A percentile compares a stretch with the other conserved stretches of the same genome.
phyloP scores from a whole-genome alignment of 2,797 vertebrate species.

The Euphonia xanthogaster region DNA sequence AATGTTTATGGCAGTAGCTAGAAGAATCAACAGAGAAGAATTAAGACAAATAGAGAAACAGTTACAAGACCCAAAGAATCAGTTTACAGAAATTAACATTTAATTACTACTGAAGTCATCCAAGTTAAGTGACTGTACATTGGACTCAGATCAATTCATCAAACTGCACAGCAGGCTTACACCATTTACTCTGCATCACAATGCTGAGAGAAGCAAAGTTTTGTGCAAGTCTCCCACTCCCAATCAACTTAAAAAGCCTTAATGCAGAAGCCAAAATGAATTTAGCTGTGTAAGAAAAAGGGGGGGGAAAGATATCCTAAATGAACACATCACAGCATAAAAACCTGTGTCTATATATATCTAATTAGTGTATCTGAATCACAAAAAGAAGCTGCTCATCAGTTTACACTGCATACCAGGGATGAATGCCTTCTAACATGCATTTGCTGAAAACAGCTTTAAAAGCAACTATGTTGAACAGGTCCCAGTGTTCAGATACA shows the following conservation, averaged over 20 bases:
- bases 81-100: neutral
- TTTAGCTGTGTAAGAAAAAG: neutral
- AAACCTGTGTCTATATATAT: neutral
- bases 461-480: neutral
- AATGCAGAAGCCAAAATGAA: neutral
- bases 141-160: neutral
- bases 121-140: neutral
- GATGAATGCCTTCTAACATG: neutral
- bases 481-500: neutral
- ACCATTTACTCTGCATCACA: neutral
- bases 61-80: neutral
- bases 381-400: neutral
- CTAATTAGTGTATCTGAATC: neutral
- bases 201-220: neutral
- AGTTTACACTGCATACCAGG: neutral
- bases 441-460: neutral
- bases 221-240: neutral
- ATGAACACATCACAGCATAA: neutral
- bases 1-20: conserved; percentile 94
- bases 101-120: neutral
- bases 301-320: rapidly evolving
- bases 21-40: conserved; percentile 34
- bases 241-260: neutral
- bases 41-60: neutral
- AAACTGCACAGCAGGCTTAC: neutral